These are phyloP conservation scores for Drosophila yooni DNA, from an alignment of 2,888 invertebrate genomes.

Conservation along the genomic window DNA sequence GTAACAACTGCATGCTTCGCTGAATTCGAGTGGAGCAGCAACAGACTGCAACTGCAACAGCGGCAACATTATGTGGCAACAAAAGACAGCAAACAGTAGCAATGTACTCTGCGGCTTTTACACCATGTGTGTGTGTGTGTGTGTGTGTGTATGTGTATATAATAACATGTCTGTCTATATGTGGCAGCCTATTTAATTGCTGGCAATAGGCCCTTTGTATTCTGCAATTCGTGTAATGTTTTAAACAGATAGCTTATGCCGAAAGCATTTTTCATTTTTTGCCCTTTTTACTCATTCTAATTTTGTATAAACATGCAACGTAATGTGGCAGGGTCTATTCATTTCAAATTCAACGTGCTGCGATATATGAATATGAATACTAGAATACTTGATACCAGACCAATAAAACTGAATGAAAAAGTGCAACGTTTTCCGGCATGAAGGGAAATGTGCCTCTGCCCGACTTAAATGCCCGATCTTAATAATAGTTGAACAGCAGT, in stretches of 20 bases:
- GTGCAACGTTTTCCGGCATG: too few relatives aligned
- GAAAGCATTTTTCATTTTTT: conserved; percentile 28
- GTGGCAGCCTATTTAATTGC: conserved; percentile 48
- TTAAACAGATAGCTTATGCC: conserved; percentile 19
- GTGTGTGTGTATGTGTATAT: neutral
- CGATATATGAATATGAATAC: neutral
- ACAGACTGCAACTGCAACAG: conserved; percentile 6
- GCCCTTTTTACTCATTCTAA: conserved; percentile 33
- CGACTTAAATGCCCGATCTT: neutral
- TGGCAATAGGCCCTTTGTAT: conserved; percentile 30
- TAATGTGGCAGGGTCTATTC: conserved; percentile 18
- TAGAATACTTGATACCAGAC: neutral
- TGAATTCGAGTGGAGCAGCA: conserved; percentile 6
- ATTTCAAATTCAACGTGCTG: neutral
- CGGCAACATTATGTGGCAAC: conserved; percentile 66
- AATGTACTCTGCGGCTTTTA: conserved; percentile 63
- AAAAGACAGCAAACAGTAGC: conserved; percentile 49
- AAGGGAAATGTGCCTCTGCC: too few relatives aligned
- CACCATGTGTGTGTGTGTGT: conserved; percentile 38
- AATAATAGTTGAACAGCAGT: neutral
- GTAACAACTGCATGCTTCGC: conserved; percentile 30
- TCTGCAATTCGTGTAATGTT: conserved; percentile 18
- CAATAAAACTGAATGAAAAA: neutral
- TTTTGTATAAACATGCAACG: conserved; percentile 59
- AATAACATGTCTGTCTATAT: conserved; percentile 23